These are phyloP conservation scores for Portevinia maculata DNA, from an alignment of 2,888 invertebrate species.

Conservation along the genomic window DNA sequence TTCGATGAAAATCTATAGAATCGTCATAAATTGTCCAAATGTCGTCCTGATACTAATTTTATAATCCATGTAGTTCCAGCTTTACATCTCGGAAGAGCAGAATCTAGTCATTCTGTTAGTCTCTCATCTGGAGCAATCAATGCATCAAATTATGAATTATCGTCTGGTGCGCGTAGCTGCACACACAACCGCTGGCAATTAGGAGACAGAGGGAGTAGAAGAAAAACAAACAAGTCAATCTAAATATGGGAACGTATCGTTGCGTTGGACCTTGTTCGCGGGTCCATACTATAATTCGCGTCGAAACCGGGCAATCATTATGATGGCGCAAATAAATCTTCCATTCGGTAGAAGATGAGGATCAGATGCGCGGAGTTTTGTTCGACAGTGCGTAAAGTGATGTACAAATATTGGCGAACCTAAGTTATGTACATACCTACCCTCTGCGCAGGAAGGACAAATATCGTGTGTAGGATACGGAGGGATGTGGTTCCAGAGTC, in stretches of 20 bases:
- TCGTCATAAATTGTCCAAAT: conserved; percentile 59
- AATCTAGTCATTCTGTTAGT: neutral
- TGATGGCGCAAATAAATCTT: conserved; percentile 69
- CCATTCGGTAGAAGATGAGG: conserved; percentile 33
- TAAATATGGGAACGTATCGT: conserved; percentile 59
- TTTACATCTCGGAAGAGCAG: neutral
- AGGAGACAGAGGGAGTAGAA: conserved; percentile 31
- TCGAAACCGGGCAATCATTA: conserved; percentile 66
- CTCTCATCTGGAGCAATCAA: conserved; percentile 54
- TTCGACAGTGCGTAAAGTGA: conserved; percentile 68
- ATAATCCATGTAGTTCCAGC: conserved; percentile 33
- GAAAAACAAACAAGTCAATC: conserved; percentile 71
- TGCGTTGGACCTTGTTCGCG: conserved; percentile 7
- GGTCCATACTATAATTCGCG: conserved; percentile 35
- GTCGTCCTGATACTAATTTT: conserved; percentile 62
- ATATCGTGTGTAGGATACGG: conserved; percentile 4
- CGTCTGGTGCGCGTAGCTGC: conserved; percentile 10
- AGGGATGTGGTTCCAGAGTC: conserved; percentile 51
- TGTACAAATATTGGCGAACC: conserved; percentile 52
- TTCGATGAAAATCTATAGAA: conserved; percentile 42
- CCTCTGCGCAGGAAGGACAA: conserved; percentile 18
- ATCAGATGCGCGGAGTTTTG: conserved; percentile 50
- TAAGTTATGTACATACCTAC: neutral
- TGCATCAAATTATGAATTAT: conserved; percentile 65
- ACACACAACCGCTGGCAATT: conserved; percentile 42